Conservation (phyloP, 2,113 vertebrate genomes). For the Parotia lawesii region DNA sequence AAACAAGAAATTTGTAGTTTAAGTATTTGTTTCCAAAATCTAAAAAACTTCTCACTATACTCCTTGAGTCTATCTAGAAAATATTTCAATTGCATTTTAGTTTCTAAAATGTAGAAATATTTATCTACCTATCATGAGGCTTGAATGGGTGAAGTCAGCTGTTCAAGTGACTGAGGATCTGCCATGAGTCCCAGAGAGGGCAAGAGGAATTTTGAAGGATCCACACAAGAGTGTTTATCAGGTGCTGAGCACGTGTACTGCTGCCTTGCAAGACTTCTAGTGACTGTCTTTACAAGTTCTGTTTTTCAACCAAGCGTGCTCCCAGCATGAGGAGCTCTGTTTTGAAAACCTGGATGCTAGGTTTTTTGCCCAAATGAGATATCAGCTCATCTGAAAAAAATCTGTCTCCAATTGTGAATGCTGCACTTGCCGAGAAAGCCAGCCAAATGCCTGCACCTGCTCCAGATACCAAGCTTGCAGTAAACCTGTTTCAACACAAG, state of each 20-base stretch:
- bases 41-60: background rate
- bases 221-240: background rate
- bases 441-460: background rate
- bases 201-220: background rate
- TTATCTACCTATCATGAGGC: background rate
- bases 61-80: background rate
- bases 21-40: background rate
- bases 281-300: background rate
- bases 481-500: background rate
- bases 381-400: background rate
- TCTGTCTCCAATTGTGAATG: background rate
- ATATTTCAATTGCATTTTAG: background rate
- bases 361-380: background rate
- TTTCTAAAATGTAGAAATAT: background rate
- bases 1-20: background rate
- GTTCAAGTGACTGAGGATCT: background rate
- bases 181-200: background rate
- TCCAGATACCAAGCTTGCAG: background rate
- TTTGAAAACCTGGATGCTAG: background rate
- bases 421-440: background rate
- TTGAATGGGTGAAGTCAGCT: background rate
- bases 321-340: background rate
- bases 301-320: background rate
- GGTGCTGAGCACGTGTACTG: rapidly evolving
- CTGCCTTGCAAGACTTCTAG: background rate